phyloP scores from a whole-genome alignment of 2,888 invertebrate species.

The Zelleria hepariella region DNA sequence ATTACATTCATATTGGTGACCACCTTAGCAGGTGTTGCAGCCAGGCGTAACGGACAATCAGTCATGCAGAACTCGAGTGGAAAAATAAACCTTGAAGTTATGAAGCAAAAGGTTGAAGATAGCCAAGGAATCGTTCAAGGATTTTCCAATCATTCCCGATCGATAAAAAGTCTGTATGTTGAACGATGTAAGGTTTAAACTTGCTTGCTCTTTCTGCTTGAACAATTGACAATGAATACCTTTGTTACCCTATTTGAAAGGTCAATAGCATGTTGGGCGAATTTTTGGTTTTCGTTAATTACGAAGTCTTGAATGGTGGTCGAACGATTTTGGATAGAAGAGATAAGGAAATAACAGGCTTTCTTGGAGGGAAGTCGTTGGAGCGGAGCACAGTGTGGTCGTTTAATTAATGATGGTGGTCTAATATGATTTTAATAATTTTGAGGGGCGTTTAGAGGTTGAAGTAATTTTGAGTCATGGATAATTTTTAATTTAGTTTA shows the following conservation, averaged over 20 bases:
- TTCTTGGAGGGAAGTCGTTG: neutral
- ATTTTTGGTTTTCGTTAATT: constrained; percentile 59
- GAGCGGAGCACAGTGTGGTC: neutral
- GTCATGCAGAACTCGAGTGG: constrained; percentile 34
- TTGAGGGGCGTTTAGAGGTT: neutral
- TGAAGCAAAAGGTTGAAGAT: constrained; percentile 20
- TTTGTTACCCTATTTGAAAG: constrained; percentile 34
- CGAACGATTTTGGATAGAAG: constrained; percentile 23
- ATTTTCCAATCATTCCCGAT: constrained; percentile 29
- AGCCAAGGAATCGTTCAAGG: constrained; percentile 26
- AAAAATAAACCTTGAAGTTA: constrained; percentile 11
- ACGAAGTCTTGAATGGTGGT: constrained; percentile 27
- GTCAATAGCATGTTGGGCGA: constrained; percentile 58
- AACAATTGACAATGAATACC: constrained; percentile 32
- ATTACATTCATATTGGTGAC: constrained; percentile 67
- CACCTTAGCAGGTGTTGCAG: constrained; percentile 54
- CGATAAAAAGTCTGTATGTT: constrained; percentile 42
- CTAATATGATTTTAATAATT: neutral
- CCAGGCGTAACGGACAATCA: constrained; percentile 51
- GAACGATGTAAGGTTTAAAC: constrained; percentile 26
- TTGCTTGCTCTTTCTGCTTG: constrained; percentile 25
- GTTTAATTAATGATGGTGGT: neutral
- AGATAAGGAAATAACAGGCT: constrained; percentile 2
- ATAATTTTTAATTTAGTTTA: neutral
- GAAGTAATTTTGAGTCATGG: neutral